Percentiles rank a stretch among this genome's conserved stretches.
phyloP scores from a whole-genome alignment of 1,140 invertebrate genomes.

The Sycobia sp. region DNA sequence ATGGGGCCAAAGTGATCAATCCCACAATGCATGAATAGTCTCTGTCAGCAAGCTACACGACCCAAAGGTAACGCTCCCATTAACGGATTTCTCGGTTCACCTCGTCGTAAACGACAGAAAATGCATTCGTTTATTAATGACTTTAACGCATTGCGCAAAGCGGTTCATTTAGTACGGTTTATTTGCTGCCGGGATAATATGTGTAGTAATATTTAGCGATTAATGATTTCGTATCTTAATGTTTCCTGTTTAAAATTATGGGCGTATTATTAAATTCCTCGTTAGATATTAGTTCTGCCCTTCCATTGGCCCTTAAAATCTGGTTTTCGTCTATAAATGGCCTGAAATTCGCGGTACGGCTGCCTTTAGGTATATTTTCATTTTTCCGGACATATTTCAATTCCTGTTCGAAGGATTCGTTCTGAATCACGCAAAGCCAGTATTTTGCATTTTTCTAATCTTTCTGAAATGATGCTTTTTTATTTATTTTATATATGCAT shows the following conservation, averaged over 20 bases:
- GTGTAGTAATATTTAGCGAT: constrained; percentile 31
- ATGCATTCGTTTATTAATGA: too few species aligned
- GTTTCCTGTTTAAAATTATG: neutral
- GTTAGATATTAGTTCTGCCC: neutral
- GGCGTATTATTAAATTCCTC: neutral
- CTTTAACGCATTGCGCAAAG: constrained; percentile 22
- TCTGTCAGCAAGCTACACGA: too few species aligned
- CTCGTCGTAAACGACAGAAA: too few species aligned
- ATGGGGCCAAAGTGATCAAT: constrained; percentile 49
- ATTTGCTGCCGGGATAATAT: constrained; percentile 26
- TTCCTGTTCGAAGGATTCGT: too few species aligned
- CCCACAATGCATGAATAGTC: constrained; percentile 43
- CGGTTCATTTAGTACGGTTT: constrained; percentile 40
- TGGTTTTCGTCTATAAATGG: neutral
- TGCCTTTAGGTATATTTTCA: neutral
- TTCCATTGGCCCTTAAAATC: neutral
- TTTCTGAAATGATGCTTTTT: neutral
- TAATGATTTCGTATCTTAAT: constrained; percentile 5
- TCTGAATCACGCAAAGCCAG: neutral
- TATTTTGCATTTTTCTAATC: neutral
- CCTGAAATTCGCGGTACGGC: neutral
- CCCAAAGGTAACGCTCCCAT: too few species aligned
- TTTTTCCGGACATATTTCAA: neutral
- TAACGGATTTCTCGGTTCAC: too few species aligned
- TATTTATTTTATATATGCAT: neutral